Percentiles rank a stretch among this genome's conserved stretches.
Conservation (phyloP, 2,113 vertebrate genomes). For the Pseudorasbora parva region DNA sequence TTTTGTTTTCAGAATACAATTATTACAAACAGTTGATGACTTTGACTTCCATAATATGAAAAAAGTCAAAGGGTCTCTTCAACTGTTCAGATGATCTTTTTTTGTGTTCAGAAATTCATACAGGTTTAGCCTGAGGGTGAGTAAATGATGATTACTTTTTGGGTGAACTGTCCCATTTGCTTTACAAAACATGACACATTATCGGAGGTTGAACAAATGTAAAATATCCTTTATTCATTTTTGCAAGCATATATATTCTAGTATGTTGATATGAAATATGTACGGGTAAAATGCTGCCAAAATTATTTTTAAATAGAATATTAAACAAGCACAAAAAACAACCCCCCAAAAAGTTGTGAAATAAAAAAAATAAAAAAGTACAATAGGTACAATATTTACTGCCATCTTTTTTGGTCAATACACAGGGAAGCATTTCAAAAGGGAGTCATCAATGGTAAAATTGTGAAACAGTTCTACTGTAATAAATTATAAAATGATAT, state of each 20-base stretch:
- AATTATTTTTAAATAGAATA: slow-evolving; percentile 45
- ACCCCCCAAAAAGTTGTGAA: background rate
- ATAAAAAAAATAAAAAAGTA: slow-evolving; percentile 25
- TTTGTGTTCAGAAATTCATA: too few relatives aligned
- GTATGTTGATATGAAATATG: slow-evolving; percentile 26
- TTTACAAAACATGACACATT: slow-evolving; percentile 27
- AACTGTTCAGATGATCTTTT: too few relatives aligned
- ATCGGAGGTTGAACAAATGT: slow-evolving; percentile 57
- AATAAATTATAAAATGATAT: slow-evolving; percentile 77
- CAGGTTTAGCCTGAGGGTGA: too few relatives aligned
- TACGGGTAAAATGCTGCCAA: slow-evolving; percentile 29
- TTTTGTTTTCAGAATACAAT: background rate
- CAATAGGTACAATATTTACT: background rate
- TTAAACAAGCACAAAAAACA: background rate
- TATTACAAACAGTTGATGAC: too few relatives aligned
- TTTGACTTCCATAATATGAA: too few relatives aligned
- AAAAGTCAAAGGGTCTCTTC: too few relatives aligned
- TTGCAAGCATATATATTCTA: slow-evolving; percentile 68
- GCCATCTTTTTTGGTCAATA: background rate
- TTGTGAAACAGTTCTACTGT: slow-evolving; percentile 40
- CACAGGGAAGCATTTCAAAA: background rate
- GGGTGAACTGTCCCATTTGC: background rate
- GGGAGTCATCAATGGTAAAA: slow-evolving; percentile 4
- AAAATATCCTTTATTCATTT: slow-evolving; percentile 80
- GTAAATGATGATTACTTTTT: too few relatives aligned